These are phyloP conservation scores for Melanostigma gelatinosum DNA, from an alignment of 2,113 vertebrate genomes.

Conservation along the genomic window DNA sequence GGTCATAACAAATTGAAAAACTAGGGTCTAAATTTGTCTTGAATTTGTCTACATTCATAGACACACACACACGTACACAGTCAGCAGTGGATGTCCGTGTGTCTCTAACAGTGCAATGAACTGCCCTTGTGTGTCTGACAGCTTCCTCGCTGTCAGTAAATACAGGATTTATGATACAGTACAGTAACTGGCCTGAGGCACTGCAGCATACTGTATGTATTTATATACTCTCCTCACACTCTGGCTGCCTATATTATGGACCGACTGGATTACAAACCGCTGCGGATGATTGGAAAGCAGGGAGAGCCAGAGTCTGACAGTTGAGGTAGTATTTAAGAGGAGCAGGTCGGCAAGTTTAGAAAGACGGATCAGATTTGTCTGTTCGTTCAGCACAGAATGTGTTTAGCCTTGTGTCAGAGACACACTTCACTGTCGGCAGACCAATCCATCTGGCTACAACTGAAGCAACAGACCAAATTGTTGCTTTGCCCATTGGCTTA, in stretches of 20 bases:
- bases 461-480: background rate
- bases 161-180: constrained; percentile 49
- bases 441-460: background rate
- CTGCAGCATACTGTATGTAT: constrained; percentile 24
- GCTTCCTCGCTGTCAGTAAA: constrained; percentile 55
- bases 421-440: background rate
- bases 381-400: background rate
- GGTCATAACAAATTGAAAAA: background rate
- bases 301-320: background rate
- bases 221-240: constrained; percentile 1
- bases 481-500: background rate
- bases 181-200: constrained; percentile 31
- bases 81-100: constrained; percentile 43
- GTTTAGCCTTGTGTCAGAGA: background rate
- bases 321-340: background rate
- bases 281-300: constrained; percentile 11
- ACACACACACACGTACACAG: background rate
- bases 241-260: constrained; percentile 15
- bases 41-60: background rate
- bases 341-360: background rate
- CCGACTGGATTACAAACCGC: constrained; percentile 31
- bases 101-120: constrained; percentile 72
- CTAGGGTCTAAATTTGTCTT: background rate
- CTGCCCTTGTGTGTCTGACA: constrained; percentile 70
- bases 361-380: background rate